Evolutionary conservation across 2,113 vertebrate genomes (phyloP).

Genomic region (Ptilorrhoa leucosticta): DNA sequence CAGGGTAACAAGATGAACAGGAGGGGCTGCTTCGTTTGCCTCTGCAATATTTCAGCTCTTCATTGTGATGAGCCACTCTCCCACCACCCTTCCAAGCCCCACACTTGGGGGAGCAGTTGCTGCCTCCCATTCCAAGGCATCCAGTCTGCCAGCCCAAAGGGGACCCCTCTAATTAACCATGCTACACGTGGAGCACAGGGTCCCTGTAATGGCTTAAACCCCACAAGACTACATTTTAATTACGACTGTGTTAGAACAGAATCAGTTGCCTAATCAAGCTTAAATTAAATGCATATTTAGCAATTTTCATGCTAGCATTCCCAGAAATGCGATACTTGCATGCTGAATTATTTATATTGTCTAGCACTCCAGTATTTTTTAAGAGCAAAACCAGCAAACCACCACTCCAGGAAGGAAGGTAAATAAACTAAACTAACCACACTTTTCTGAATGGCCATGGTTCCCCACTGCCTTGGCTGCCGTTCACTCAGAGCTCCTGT

Average conservation of each 20-base stretch:
- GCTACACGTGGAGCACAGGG: neutral
- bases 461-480: neutral
- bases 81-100: neutral
- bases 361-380: neutral
- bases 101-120: fast-evolving
- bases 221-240: conserved; percentile 2
- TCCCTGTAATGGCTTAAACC: neutral
- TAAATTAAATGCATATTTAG: conserved; percentile 59
- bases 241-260: neutral
- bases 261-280: conserved; percentile 25
- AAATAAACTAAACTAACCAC: neutral
- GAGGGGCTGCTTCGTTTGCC: neutral
- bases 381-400: neutral
- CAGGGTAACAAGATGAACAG: neutral
- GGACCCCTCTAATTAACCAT: neutral
- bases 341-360: conserved; percentile 49
- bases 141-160: neutral
- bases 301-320: conserved; percentile 36
- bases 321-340: neutral
- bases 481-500: neutral
- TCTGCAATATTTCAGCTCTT: neutral
- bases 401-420: neutral
- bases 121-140: neutral
- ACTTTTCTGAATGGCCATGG: neutral
- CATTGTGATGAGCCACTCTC: neutral